Base-by-base conservation (phyloP, 2,113 vertebrate genomes). In the Mormyrus lacerda region DNA sequence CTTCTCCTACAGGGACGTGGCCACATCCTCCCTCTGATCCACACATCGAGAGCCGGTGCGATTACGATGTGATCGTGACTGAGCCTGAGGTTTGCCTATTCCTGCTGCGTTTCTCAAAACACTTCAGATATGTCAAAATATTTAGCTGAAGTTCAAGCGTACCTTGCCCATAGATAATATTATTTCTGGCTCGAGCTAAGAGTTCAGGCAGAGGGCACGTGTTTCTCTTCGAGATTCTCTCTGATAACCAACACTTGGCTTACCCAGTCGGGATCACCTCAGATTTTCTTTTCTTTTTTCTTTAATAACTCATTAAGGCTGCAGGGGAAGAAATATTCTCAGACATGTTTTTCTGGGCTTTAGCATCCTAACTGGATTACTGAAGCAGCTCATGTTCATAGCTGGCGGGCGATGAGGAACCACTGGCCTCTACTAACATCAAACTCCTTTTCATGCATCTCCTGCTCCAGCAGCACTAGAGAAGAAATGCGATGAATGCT, bases 41-140 rank as follows among this genome's bases (percentile, higher is more conserved):
- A 79, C 35, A 7, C 35, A 4, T 1, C n/a, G 42, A 31, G 10
- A 69, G 27, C 61, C 21, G 6, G 7, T 9, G 39, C 13, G 82
- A 24, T 44, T 44, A 42, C 8, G 17, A 9, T 24, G 8, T n/a
- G 39, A 84, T 47, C 21, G 3, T 6, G 24, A 84, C 0, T 84
- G 44, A 47, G 39, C 42, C 21, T 47, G 82, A 84, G 82, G 44
- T 84, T 84, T 84, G 82, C 19, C 19, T 84, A 15, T 24, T n/a
- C 42, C 21, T 47, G 39, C 82, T 84, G 82, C 44, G 42, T 87
- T 87, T 27, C 50, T 53, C 31, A 39, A 3, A 35, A 47, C 50
- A 53, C 27, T 31, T 87, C 47, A 87, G 24, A 87, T 48, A 53
- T 53, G 48, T 53, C 85, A 87, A 53, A 87, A 87, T 48, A 87